Conservation (phyloP, 2,888 invertebrate genomes). For the Cryptophagus acutangulus region DNA sequence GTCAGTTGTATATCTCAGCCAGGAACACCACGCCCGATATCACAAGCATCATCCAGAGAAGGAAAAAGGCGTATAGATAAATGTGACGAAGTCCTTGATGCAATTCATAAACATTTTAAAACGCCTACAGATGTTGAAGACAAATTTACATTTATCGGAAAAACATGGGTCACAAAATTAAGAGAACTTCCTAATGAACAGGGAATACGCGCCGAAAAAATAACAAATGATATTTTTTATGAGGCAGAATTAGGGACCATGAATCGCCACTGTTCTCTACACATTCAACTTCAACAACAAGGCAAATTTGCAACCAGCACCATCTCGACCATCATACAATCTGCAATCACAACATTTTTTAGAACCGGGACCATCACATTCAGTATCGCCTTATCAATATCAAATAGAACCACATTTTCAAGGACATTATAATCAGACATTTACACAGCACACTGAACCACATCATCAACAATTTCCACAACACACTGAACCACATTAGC, state of each 20-base stretch:
- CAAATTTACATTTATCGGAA: background rate
- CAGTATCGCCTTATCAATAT: too few species aligned
- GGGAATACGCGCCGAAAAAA: conserved; percentile 3
- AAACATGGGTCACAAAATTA: conserved; percentile 2
- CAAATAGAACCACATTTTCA: too few species aligned
- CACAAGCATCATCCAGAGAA: background rate
- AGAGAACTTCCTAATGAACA: background rate
- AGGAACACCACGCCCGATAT: background rate
- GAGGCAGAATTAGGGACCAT: conserved; percentile 1
- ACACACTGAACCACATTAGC: too few species aligned
- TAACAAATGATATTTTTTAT: conserved; percentile 7
- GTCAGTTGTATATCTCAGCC: background rate
- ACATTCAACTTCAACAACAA: too few species aligned
- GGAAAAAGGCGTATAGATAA: background rate
- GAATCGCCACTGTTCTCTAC: too few species aligned
- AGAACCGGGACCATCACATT: too few species aligned
- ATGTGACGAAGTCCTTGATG: conserved; percentile 3
- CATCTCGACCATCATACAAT: too few species aligned
- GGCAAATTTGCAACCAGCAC: too few species aligned
- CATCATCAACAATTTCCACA: too few species aligned
- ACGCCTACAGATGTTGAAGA: background rate
- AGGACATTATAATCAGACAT: too few species aligned
- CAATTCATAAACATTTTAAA: conserved; percentile 3
- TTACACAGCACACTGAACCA: too few species aligned
- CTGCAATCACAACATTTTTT: too few species aligned